These are phyloP conservation scores for Lagria hirta DNA, from an alignment of 2,888 invertebrate genomes.

Conservation along the genomic window DNA sequence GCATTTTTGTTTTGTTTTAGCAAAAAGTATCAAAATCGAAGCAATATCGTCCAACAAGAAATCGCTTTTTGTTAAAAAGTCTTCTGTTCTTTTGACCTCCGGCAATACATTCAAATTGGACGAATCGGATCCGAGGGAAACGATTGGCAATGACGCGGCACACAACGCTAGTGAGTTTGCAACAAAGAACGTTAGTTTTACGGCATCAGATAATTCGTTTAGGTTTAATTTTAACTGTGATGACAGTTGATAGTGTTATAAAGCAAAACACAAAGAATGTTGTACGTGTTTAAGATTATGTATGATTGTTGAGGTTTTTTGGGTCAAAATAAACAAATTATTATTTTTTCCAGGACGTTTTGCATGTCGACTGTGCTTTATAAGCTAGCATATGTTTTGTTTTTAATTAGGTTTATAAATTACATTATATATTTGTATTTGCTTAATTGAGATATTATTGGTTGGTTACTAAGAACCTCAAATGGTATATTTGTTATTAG, in stretches of 20 bases:
- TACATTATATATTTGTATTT: too few relatives aligned
- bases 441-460: too few relatives aligned
- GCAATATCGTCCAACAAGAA: constrained; percentile 58
- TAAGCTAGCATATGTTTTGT: too few relatives aligned
- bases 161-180: constrained; percentile 20
- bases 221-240: constrained; percentile 64
- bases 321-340: too few relatives aligned
- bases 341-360: too few relatives aligned
- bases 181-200: constrained; percentile 43
- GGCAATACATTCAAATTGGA: constrained; percentile 61
- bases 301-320: too few relatives aligned
- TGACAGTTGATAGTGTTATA: constrained; percentile 9
- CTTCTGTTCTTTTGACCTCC: constrained; percentile 57
- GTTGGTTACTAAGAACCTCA: too few relatives aligned
- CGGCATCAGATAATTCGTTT: constrained; percentile 59
- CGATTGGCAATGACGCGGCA: constrained; percentile 18
- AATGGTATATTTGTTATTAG: too few relatives aligned
- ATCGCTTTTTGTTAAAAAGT: constrained; percentile 70
- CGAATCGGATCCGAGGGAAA: constrained; percentile 52
- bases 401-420: too few relatives aligned
- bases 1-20: constrained; percentile 50
- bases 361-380: too few relatives aligned
- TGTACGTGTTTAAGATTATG: too few relatives aligned
- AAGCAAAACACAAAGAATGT: too few relatives aligned
- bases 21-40: constrained; percentile 62